Conservation (phyloP, 2,113 vertebrate genomes). For the Gadus macrocephalus region DNA sequence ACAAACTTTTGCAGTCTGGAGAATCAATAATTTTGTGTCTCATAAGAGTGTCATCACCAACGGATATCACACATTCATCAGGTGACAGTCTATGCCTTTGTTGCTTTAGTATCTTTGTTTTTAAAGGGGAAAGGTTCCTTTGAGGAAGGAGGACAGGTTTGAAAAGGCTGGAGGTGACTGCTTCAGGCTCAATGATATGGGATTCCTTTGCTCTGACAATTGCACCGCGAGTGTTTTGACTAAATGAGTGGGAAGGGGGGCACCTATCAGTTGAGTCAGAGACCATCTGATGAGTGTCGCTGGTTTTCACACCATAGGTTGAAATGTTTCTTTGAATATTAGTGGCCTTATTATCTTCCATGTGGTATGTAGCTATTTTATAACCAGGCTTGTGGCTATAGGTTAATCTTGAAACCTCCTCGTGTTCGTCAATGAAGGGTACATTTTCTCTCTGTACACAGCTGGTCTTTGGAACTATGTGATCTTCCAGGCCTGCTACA, state of each 20-base stretch:
- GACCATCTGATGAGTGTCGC: conserved; percentile 23
- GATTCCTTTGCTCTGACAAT: conserved; percentile 20
- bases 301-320: neutral
- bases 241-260: conserved; percentile 11
- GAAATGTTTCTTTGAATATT: conserved; percentile 7
- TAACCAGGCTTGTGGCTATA: neutral
- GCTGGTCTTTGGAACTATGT: conserved; percentile 17
- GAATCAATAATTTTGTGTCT: conserved; percentile 7
- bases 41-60: conserved; percentile 50
- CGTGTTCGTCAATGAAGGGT: conserved; percentile 57
- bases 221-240: conserved; percentile 17
- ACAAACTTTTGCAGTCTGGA: conserved; percentile 18
- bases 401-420: conserved; percentile 4
- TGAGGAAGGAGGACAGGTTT: conserved; percentile 23
- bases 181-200: conserved; percentile 5
- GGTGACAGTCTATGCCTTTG: conserved; percentile 35
- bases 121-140: conserved; percentile 1
- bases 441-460: conserved; percentile 19
- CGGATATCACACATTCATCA: conserved; percentile 59
- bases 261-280: conserved; percentile 50
- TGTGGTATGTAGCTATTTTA: conserved; percentile 27
- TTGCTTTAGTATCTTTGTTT: conserved; percentile 28
- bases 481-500: conserved; percentile 15
- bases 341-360: conserved; percentile 23
- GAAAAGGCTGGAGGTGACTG: conserved; percentile 13